Conservation (phyloP, 2,113 vertebrate species). For the Lepidothrix coronata region DNA sequence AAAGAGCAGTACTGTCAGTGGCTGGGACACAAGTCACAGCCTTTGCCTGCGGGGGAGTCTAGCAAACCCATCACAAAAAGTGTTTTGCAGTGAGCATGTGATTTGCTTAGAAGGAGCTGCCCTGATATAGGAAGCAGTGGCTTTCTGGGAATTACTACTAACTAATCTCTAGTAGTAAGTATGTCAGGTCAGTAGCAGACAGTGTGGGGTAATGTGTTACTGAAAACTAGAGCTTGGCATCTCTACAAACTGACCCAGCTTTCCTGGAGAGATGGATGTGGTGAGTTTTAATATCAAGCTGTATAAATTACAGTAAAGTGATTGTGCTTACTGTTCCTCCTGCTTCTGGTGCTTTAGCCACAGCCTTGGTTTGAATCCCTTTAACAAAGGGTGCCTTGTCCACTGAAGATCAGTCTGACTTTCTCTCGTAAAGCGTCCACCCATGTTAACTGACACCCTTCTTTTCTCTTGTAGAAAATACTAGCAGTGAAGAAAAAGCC, state of each 20-base stretch:
- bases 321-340: not conserved
- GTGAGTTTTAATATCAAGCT: not conserved
- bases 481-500: slow-evolving; percentile 89
- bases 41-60: not conserved
- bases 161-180: not conserved
- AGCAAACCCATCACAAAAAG: not conserved
- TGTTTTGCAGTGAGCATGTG: not conserved
- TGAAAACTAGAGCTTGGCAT: not conserved
- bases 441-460: not conserved
- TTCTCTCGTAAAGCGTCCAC: not conserved
- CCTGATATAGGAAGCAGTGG: not conserved
- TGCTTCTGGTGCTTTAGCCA: not conserved
- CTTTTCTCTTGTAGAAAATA: slow-evolving; percentile 71
- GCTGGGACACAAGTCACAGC: not conserved
- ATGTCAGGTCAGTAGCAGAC: not conserved
- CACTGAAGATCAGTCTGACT: not conserved
- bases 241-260: not conserved
- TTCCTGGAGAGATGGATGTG: not conserved
- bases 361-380: not conserved
- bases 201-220: not conserved
- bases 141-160: not conserved
- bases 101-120: not conserved
- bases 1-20: not conserved
- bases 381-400: not conserved
- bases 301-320: not conserved